Percentiles rank a stretch among this genome's conserved stretches.
Evolutionary conservation across 30 jellyfish, hydroid and myxozoan genomes (phyloP).

Genomic region (Hydractinia symbiolongicarpus): DNA sequence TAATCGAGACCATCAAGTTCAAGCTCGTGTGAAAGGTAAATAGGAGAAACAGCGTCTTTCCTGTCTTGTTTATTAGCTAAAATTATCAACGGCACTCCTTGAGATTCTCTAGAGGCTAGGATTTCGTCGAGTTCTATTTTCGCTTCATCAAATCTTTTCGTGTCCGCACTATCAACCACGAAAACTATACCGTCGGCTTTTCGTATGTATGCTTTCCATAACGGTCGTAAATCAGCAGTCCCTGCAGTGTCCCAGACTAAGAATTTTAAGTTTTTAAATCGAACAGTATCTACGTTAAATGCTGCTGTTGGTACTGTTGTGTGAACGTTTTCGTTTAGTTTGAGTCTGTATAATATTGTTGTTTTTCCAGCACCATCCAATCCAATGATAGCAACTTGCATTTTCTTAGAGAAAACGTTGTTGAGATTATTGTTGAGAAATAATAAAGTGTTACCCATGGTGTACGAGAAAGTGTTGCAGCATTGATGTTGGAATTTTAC

Average conservation of each 20-base stretch:
- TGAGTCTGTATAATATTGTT: slow-evolving; percentile 65
- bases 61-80: slow-evolving; percentile 89
- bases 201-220: slow-evolving; percentile 86
- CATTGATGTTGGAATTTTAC: too few relatives aligned
- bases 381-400: slow-evolving; percentile 75
- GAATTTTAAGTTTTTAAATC: slow-evolving; percentile 52
- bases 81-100: slow-evolving; percentile 68
- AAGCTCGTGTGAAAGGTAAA: slow-evolving; percentile 40
- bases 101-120: slow-evolving; percentile 44
- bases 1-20: slow-evolving; percentile 51
- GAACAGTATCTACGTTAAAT: slow-evolving; percentile 67
- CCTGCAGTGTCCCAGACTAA: slow-evolving; percentile 91
- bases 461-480: not conserved
- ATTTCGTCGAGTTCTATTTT: slow-evolving; percentile 52
- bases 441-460: slow-evolving; percentile 15
- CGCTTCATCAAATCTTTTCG: slow-evolving; percentile 67
- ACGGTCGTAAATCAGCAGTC: slow-evolving; percentile 62
- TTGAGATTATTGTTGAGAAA: not conserved
- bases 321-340: slow-evolving; percentile 60
- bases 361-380: slow-evolving; percentile 85
- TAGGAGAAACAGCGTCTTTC: slow-evolving; percentile 51
- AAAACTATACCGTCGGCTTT: slow-evolving; percentile 87
- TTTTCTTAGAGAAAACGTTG: slow-evolving; percentile 46
- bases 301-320: slow-evolving; percentile 79
- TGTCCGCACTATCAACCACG: slow-evolving; percentile 76